Evolutionary conservation across 2,888 invertebrate species (phyloP).

Genomic region (Hypomecis punctinalis): DNA sequence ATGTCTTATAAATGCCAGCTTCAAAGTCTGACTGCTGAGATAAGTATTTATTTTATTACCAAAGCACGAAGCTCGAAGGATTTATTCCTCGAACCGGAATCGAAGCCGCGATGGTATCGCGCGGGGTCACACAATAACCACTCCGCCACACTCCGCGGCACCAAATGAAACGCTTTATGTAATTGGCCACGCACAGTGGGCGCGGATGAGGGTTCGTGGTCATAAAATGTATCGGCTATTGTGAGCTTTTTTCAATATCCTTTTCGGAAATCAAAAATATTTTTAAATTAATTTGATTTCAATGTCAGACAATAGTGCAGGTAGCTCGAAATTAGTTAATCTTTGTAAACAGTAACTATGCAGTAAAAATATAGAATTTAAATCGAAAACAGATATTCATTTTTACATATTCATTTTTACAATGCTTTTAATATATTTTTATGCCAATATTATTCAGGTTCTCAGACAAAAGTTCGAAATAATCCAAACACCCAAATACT

Average conservation of each 20-base stretch:
- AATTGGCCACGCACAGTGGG: conserved; percentile 66
- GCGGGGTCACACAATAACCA: conserved; percentile 69
- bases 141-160: conserved; percentile 61
- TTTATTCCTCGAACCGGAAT: conserved; percentile 28
- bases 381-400: too few relatives aligned
- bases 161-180: conserved; percentile 73
- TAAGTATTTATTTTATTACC: conserved; percentile 33
- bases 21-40: conserved; percentile 10
- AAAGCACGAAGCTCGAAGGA: conserved; percentile 24
- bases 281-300: too few relatives aligned
- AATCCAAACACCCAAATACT: too few relatives aligned
- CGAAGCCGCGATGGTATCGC: conserved; percentile 58
- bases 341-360: too few relatives aligned
- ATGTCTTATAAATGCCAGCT: neutral
- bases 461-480: too few relatives aligned
- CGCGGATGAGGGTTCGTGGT: neutral
- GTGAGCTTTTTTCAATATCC: conserved; percentile 49
- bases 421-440: too few relatives aligned
- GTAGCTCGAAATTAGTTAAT: too few relatives aligned
- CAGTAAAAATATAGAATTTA: too few relatives aligned
- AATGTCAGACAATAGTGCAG: too few relatives aligned
- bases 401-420: too few relatives aligned
- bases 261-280: too few relatives aligned
- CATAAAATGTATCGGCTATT: conserved; percentile 15
- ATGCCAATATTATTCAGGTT: too few relatives aligned